Base-by-base conservation (phyloP, 1,140 invertebrate genomes). In the Venustaconcha ellipsiformis region DNA sequence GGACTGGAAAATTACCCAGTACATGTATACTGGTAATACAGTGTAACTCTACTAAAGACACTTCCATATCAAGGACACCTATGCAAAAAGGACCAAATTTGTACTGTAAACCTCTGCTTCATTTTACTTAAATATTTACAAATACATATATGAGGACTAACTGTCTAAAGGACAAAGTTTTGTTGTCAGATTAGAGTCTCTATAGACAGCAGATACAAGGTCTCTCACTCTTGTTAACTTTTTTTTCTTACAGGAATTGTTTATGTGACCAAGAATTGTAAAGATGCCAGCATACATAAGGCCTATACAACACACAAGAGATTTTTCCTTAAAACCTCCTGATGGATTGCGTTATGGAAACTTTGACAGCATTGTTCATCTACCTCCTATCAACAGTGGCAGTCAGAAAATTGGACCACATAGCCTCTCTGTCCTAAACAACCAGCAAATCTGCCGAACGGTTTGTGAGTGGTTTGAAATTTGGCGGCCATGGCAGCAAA, bases 401-500 rank as follows among this genome's bases (percentile, higher is more conserved):
- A 67, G 72, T 14, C 64, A 73, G 11, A 79, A 69, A 66, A 26
- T 68, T 1, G 70, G 72, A 4, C 69, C 65, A 17, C 72, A 78
- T n/a, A 82, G 77, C 63, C 81, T 81, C 65, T 83, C 81, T 15
- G 67, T 70, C 18, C 74, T 86, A 5, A 86, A 84, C 79, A 88
- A 88, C 67, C 81, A 87, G 59, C 86, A 88, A 62, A 86, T 88
- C 26, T 87, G 83, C 66, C 82, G 83, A 57, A 86, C 78, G 30
- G 78, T 88, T 14, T 82, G 80, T 79, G 84, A 87, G 20, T 88
- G 86, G 87, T 85, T 84, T 72, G 80, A 84, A 57, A 57, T 74
- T 26, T 88, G 87, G 87, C 73, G 80, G 67, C 83, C 86, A 70
- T 88, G 87, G 87, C 87, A 88, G 72, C 85, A 87, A 66, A 81